phyloP scores from a whole-genome alignment of 2,113 vertebrate genomes.

The Lamprotornis superbus region DNA sequence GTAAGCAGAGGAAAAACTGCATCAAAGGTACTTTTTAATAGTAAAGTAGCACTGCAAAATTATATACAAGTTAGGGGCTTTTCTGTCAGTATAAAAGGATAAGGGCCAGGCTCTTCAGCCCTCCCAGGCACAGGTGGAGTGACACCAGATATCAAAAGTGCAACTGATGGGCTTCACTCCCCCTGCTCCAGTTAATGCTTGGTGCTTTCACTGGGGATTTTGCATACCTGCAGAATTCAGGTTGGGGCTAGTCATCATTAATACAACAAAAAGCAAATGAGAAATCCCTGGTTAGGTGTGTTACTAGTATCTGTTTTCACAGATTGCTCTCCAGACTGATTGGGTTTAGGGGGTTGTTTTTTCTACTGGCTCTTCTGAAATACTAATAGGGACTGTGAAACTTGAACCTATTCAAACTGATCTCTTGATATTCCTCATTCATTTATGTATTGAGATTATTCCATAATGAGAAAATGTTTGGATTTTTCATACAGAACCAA shows the following conservation, averaged over 20 bases:
- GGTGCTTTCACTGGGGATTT: not conserved
- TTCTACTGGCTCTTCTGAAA: not conserved
- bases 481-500: not conserved
- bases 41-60: not conserved
- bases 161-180: not conserved
- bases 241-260: not conserved
- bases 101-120: not conserved
- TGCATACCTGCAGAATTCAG: not conserved
- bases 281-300: not conserved
- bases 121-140: not conserved
- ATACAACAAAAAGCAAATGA: not conserved
- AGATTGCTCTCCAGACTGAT: not conserved
- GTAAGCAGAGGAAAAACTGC: not conserved
- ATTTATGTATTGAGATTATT: not conserved
- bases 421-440: not conserved
- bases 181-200: not conserved
- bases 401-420: not conserved
- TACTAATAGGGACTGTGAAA: not conserved
- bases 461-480: not conserved
- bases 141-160: not conserved
- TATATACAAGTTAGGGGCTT: not conserved
- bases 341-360: fast-evolving
- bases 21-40: not conserved
- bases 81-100: not conserved
- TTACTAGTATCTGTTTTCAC: not conserved